Conservation (phyloP, 2,113 vertebrate species). For the Cairina moschata region DNA sequence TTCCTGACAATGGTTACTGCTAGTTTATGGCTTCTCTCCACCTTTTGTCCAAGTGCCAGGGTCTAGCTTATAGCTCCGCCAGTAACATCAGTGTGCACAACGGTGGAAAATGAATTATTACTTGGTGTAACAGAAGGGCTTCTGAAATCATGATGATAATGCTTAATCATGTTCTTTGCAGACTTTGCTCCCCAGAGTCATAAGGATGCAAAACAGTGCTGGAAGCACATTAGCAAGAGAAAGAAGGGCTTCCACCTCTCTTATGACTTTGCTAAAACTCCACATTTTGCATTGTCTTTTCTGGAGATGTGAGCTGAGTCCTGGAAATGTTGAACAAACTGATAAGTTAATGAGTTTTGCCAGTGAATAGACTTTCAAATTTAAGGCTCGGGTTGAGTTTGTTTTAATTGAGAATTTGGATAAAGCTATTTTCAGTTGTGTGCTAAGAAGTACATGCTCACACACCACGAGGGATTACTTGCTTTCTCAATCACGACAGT, state of each 20-base stretch:
- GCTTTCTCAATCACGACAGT: background rate
- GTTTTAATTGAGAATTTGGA: constrained; percentile 20
- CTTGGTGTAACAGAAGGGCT: background rate
- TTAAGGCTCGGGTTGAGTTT: background rate
- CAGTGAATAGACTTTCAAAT: background rate
- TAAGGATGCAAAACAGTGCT: constrained; percentile 40
- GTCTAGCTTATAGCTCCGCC: background rate
- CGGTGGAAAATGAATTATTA: constrained; percentile 45
- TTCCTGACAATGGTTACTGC: background rate
- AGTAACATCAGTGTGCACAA: background rate
- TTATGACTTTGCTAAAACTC: background rate
- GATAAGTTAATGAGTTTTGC: constrained; percentile 12
- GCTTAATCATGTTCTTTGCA: constrained; percentile 26
- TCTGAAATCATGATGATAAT: constrained; percentile 34
- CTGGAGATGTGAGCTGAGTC: background rate
- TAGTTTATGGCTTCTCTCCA: background rate
- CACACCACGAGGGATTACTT: background rate
- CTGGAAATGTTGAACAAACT: constrained; percentile 26
- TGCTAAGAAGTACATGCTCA: background rate
- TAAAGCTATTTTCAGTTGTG: background rate
- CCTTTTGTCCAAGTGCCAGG: background rate
- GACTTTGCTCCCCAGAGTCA: constrained; percentile 37
- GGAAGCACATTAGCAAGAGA: constrained; percentile 28
- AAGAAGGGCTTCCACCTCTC: background rate
- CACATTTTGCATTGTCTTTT: constrained; percentile 1